These are phyloP conservation scores for Knipowitschia caucasica DNA, from an alignment of 2,797 vertebrate species.

Conservation along the genomic window DNA sequence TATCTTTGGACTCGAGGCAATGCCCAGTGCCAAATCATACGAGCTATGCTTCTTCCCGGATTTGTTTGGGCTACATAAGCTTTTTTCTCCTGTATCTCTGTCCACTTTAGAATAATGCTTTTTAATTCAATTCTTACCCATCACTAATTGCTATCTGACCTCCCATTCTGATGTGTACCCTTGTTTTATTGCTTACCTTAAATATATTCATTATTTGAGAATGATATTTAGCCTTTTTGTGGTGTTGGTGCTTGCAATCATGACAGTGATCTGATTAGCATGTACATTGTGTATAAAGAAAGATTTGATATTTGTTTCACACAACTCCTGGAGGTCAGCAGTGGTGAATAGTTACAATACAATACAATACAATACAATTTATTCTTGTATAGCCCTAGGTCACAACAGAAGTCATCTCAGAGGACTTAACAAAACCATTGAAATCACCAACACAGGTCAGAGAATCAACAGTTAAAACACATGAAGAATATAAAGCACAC, in stretches of 20 bases:
- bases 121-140: not conserved
- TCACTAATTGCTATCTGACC: not conserved
- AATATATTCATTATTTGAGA: not conserved
- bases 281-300: not conserved
- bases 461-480: too few relatives aligned
- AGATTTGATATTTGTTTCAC: conserved; percentile 1
- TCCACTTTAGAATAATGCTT: not conserved
- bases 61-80: too few relatives aligned
- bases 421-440: too few relatives aligned
- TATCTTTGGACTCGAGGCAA: too few relatives aligned
- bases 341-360: too few relatives aligned
- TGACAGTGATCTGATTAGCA: not conserved
- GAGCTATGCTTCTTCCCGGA: too few relatives aligned
- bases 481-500: too few relatives aligned
- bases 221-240: not conserved
- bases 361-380: too few relatives aligned
- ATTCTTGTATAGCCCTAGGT: too few relatives aligned
- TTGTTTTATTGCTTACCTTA: not conserved
- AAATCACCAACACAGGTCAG: too few relatives aligned
- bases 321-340: not conserved
- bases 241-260: not conserved
- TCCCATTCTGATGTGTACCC: not conserved
- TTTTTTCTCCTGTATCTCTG: not conserved
- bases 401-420: too few relatives aligned
- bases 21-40: too few relatives aligned